Evolutionary conservation across 2,113 vertebrate genomes (phyloP), one percentile per base, ranked within the genome.

Genomic region (Tiliqua scincoides): DNA sequence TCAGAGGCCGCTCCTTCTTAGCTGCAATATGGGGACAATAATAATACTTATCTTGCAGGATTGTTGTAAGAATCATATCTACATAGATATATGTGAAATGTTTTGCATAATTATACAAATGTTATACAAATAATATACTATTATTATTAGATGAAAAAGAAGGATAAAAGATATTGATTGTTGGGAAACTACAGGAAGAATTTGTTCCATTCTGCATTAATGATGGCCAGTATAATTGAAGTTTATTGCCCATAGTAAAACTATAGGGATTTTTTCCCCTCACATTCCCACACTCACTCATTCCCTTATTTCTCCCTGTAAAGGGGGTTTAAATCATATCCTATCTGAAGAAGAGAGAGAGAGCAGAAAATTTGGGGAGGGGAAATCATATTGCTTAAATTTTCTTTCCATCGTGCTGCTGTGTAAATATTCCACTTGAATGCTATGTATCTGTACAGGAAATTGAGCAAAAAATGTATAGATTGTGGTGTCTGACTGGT

Each of bases 401-500:
- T 95, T 95, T 96, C 95, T 92, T 94, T 94, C 93, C 92, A 92
- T 97, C 96, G 97, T 96, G 96, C 93, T 97, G 98, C 97, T 97
- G 97, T 99, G 98, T 99, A 99, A 97, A 99, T 98, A 98, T 80
- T 94, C 96, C 96, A 97, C 97, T 97, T 98, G 97, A 98, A 98
- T 98, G 98, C 96, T 98, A 97, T 97, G 97, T 98, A 98, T 98
- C 98, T 98, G 97, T 98, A 97, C 97, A 98, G 97, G 97, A 98
- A 97, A 97, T 97, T 97, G 97, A 98, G 98, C 97, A 97, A 98
- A 97, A 98, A 97, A 98, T 98, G 97, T 97, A 98, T 98, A 98
- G 98, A 98, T 97, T 95, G 97, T 98, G 98, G 97, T 93, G 97
- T 98, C 97, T 97, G 96, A 97, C 97, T 97, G 97, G 96, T 98